A percentile compares a stretch with the other conserved stretches of the same genome.
phyloP scores from a whole-genome alignment of 1,140 invertebrate genomes.

The Panulirus ornatus region DNA sequence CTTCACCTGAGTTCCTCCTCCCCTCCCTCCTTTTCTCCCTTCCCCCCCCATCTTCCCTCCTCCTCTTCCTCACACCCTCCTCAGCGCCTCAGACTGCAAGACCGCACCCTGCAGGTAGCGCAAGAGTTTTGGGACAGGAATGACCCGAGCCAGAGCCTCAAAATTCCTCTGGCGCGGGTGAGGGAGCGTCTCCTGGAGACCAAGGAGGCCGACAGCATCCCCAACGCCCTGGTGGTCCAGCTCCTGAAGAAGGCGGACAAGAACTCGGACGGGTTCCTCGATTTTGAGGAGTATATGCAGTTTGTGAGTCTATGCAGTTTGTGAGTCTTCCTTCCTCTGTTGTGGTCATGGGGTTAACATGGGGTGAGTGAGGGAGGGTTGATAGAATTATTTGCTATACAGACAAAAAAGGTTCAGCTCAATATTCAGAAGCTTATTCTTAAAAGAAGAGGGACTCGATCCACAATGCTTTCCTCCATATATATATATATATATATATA shows the following conservation, averaged over 20 bases:
- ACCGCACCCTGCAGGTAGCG: neutral
- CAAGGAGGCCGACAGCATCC: slow-evolving; percentile 32
- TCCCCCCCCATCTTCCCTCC: neutral
- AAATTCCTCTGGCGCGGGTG: slow-evolving; percentile 22
- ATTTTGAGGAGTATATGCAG: slow-evolving; percentile 53
- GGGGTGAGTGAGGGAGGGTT: too few species aligned
- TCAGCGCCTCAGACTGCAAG: neutral
- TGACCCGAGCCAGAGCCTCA: neutral
- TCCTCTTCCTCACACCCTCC: neutral
- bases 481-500: too few species aligned
- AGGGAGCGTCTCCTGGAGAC: slow-evolving; percentile 54
- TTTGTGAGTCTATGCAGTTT: slow-evolving; percentile 50
- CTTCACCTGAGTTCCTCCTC: neutral
- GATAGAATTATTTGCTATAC: too few species aligned
- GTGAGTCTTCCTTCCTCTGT: too few species aligned
- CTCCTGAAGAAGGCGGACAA: slow-evolving; percentile 45
- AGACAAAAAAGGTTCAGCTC: too few species aligned
- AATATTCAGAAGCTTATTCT: too few species aligned
- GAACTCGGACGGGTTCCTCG: slow-evolving; percentile 52
- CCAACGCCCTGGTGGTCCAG: slow-evolving; percentile 52
- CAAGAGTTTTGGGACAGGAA: slow-evolving; percentile 43
- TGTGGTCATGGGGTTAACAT: too few species aligned
- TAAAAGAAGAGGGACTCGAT: too few species aligned
- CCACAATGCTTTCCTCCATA: too few species aligned
- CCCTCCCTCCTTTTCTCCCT: neutral